phyloP scores from a whole-genome alignment of 2,888 invertebrate genomes.

The Proisotoma minuta region DNA sequence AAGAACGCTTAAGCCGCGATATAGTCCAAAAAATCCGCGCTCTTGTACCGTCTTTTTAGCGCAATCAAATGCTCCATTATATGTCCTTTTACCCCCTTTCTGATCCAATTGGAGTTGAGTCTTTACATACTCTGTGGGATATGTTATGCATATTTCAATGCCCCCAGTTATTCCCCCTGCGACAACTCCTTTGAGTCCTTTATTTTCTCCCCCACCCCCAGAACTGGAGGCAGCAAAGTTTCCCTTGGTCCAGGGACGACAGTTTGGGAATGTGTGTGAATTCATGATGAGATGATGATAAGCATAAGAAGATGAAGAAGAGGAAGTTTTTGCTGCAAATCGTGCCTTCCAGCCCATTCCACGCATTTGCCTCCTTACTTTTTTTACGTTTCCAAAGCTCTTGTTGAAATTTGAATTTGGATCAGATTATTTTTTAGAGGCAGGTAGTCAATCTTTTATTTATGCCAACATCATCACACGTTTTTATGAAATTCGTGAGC shows the following conservation, averaged over 20 bases:
- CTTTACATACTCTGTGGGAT: constrained; percentile 98
- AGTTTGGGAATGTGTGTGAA: not conserved
- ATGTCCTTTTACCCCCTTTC: constrained; percentile 70
- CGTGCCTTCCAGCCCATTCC: not conserved
- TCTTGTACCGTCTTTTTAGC: constrained; percentile 82
- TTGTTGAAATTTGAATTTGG: not conserved
- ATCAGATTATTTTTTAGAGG: not conserved
- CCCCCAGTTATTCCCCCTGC: constrained; percentile 59
- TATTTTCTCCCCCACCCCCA: constrained; percentile 58
- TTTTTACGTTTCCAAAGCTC: constrained; percentile 17
- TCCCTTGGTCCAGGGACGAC: constrained; percentile 66
- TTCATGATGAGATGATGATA: not conserved
- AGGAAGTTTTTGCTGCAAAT: not conserved
- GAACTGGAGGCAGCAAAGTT: constrained; percentile 67
- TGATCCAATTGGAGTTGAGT: constrained; percentile 98
- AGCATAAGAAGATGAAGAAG: not conserved
- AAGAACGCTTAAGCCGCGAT: constrained; percentile 90
- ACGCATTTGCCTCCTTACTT: constrained; percentile 8
- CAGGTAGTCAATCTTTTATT: too few species aligned
- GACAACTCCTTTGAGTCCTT: constrained; percentile 79
- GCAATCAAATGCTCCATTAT: constrained; percentile 83
- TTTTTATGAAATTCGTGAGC: not conserved
- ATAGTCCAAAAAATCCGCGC: constrained; percentile 86
- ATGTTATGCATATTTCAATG: constrained; percentile 98
- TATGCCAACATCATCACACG: not conserved